phyloP scores from a whole-genome alignment of 2,797 vertebrate species.

The Sebastes minor region DNA sequence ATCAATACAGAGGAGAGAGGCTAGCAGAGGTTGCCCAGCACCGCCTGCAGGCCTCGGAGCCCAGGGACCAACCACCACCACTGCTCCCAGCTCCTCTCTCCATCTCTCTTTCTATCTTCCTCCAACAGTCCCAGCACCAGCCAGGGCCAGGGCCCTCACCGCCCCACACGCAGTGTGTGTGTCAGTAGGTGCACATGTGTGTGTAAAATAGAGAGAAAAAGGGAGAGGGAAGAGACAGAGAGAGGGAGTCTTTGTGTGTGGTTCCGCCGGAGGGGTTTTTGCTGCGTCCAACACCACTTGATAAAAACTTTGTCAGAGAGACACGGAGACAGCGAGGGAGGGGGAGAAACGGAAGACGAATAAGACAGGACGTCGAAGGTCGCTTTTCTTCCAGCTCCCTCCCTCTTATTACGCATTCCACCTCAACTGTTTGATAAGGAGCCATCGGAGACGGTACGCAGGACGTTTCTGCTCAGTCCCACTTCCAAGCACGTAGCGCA shows the following conservation, averaged over 20 bases:
- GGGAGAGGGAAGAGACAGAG: conserved; percentile 44
- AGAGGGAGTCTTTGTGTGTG: conserved; percentile 76
- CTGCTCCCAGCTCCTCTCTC: conserved; percentile 72
- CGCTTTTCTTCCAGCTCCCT: conserved; percentile 60
- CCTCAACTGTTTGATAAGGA: conserved; percentile 71
- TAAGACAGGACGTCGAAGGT: conserved; percentile 74
- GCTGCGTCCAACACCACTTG: conserved; percentile 75
- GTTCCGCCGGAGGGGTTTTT: conserved; percentile 78
- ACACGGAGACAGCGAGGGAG: conserved; percentile 53
- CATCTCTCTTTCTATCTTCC: conserved; percentile 74
- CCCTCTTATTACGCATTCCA: conserved; percentile 72
- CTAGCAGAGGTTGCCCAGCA: conserved; percentile 84
- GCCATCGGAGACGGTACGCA: conserved; percentile 51
- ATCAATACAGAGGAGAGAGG: conserved; percentile 87
- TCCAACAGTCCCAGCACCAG: conserved; percentile 76
- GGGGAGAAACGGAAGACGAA: conserved; percentile 59
- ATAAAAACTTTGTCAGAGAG: conserved; percentile 83
- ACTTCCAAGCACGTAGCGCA: conserved; percentile 58
- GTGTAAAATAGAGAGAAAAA: conserved; percentile 48
- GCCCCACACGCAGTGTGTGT: conserved; percentile 69
- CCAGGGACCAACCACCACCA: conserved; percentile 78
- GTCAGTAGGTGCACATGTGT: conserved; percentile 52
- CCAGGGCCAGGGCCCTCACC: conserved; percentile 74
- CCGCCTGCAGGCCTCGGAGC: conserved; percentile 81
- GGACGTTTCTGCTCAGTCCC: conserved; percentile 54